Evolutionary conservation across 92 coral and sea anemone species (phyloP).

Genomic region (Porites lobata): DNA sequence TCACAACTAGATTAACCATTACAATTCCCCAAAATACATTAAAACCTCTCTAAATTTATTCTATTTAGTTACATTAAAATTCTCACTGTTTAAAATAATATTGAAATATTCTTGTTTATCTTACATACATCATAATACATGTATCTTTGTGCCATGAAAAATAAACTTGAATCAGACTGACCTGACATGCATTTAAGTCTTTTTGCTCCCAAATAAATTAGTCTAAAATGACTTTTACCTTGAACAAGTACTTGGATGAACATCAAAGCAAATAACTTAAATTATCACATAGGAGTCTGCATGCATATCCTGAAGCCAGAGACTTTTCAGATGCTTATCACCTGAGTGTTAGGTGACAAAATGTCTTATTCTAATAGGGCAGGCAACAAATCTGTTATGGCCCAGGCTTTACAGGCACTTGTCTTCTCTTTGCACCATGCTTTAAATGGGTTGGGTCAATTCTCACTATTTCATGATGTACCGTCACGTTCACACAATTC

Average conservation of each 20-base stretch:
- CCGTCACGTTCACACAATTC: background rate
- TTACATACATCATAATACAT: no score
- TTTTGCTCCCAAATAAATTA: background rate
- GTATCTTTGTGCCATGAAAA: background rate
- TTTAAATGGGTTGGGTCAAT: background rate
- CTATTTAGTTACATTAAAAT: background rate
- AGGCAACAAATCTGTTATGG: background rate
- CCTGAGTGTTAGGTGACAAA: background rate
- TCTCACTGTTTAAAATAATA: background rate
- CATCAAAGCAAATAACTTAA: background rate
- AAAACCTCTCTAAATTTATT: no score
- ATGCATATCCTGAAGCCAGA: background rate
- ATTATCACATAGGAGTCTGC: background rate
- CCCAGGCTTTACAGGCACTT: no score
- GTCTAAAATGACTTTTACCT: background rate
- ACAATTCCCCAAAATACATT: no score
- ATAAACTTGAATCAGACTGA: no score
- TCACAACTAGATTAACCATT: no score
- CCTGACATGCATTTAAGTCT: background rate
- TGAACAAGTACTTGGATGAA: background rate
- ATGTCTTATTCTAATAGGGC: background rate
- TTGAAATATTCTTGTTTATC: background rate
- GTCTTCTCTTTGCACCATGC: background rate
- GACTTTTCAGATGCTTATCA: conserved; percentile 6
- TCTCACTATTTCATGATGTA: background rate